Percentiles rank a stretch among this genome's conserved stretches.
Evolutionary conservation across 2,113 vertebrate genomes (phyloP).

Genomic region (Taurulus bubalis): DNA sequence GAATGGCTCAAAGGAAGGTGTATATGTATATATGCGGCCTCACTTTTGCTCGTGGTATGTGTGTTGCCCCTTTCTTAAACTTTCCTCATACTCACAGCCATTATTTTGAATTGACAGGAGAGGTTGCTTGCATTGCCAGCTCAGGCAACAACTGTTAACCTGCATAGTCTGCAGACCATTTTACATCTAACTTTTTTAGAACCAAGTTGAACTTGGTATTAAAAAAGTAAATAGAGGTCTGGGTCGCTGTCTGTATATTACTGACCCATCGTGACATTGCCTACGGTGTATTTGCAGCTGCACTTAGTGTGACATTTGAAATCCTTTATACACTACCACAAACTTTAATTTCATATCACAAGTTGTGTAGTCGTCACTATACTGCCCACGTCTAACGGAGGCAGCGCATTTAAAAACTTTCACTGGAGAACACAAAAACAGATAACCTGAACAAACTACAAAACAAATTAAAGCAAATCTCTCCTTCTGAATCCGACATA

Average conservation of each 20-base stretch:
- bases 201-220: background rate
- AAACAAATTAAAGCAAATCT: conserved; percentile 37
- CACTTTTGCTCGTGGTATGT: background rate
- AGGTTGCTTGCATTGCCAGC: background rate
- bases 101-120: background rate
- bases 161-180: background rate
- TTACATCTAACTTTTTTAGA: background rate
- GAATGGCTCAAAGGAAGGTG: too few relatives aligned
- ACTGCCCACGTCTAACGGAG: background rate
- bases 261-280: background rate
- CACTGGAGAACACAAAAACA: background rate
- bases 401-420: conserved; percentile 19
- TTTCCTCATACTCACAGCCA: background rate
- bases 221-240: too few relatives aligned
- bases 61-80: background rate
- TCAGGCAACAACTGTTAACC: background rate
- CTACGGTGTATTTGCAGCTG: background rate
- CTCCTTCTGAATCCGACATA: conserved; percentile 38
- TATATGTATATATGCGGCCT: background rate
- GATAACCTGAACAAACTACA: conserved; percentile 21
- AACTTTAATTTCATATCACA: background rate
- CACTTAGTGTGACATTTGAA: conserved; percentile 12
- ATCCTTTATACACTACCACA: background rate
- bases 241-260: background rate
- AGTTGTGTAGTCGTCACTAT: background rate